Percentiles rank a stretch among this genome's conserved stretches.
These are phyloP conservation scores for Rhinatrema bivittatum DNA, from an alignment of 2,797 vertebrate genomes.

Conservation along the genomic window DNA sequence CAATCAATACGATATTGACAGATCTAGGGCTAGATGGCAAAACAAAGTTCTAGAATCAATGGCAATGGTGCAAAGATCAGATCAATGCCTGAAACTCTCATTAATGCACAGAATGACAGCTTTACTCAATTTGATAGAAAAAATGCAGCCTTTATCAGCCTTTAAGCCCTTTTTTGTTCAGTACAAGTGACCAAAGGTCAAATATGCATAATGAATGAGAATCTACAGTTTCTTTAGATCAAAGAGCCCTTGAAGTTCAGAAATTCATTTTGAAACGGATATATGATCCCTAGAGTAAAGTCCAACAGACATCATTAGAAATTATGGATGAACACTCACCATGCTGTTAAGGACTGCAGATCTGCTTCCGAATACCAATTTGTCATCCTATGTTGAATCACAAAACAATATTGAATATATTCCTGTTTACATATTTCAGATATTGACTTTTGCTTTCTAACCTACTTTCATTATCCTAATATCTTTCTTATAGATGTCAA, in stretches of 20 bases:
- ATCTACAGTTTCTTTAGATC: slow-evolving; percentile 30
- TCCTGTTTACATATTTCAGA: slow-evolving; percentile 12
- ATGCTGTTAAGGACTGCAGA: slow-evolving; percentile 7
- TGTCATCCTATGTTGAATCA: not conserved
- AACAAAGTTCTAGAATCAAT: slow-evolving; percentile 29
- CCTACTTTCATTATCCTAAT: too few species aligned
- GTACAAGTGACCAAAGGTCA: slow-evolving; percentile 46
- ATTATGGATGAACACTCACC: slow-evolving; percentile 26
- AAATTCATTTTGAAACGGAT: slow-evolving; percentile 45
- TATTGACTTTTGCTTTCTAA: not conserved
- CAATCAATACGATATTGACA: slow-evolving; percentile 39
- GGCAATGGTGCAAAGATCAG: slow-evolving; percentile 26
- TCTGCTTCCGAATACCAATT: slow-evolving; percentile 1
- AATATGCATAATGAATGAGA: slow-evolving; percentile 38
- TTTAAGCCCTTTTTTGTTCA: slow-evolving; percentile 24
- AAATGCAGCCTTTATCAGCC: too few species aligned
- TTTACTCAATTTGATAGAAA: slow-evolving; percentile 41
- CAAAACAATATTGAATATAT: slow-evolving; percentile 2
- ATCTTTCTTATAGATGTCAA: too few species aligned
- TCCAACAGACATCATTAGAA: slow-evolving; percentile 26
- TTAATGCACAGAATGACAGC: slow-evolving; percentile 36
- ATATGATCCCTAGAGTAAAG: slow-evolving; percentile 19
- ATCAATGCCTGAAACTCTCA: slow-evolving; percentile 41
- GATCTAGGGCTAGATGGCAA: slow-evolving; percentile 20
- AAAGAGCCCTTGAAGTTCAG: slow-evolving; percentile 16